Conservation (phyloP, 2,113 vertebrate species). For the Bubo scandiacus region DNA sequence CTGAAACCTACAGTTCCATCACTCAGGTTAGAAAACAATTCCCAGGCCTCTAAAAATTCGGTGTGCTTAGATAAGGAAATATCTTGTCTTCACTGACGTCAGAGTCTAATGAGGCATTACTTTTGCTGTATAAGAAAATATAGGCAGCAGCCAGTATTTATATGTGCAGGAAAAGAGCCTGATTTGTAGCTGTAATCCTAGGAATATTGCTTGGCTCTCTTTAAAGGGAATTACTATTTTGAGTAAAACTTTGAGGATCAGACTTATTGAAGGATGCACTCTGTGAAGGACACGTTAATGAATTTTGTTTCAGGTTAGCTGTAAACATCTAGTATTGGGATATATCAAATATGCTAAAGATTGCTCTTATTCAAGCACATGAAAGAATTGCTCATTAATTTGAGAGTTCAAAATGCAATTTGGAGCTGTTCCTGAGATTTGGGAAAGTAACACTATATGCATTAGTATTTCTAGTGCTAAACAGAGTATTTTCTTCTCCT, state of each 20-base stretch:
- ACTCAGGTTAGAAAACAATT: slow-evolving; percentile 1
- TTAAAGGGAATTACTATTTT: neutral
- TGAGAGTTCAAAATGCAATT: neutral
- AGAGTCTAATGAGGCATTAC: slow-evolving; percentile 15
- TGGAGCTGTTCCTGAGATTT: neutral
- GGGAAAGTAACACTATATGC: neutral
- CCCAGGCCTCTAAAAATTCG: neutral
- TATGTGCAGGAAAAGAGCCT: neutral
- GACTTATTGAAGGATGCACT: neutral
- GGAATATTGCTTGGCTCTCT: neutral
- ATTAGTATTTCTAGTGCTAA: neutral
- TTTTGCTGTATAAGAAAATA: neutral
- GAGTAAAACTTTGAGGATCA: neutral
- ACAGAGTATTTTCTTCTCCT: neutral
- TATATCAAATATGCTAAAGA: neutral
- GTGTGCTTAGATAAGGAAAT: slow-evolving; percentile 23
- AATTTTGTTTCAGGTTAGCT: neutral
- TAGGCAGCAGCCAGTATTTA: neutral
- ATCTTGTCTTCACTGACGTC: neutral
- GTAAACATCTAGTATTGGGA: neutral
- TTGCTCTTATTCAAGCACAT: neutral
- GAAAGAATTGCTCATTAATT: neutral
- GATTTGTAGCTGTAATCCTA: neutral
- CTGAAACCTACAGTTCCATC: neutral
- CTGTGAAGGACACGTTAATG: neutral